A percentile compares a stretch with the other conserved stretches of the same genome.
phyloP scores from a whole-genome alignment of 2,797 vertebrate genomes.

The Dendrocincla fuliginosa region DNA sequence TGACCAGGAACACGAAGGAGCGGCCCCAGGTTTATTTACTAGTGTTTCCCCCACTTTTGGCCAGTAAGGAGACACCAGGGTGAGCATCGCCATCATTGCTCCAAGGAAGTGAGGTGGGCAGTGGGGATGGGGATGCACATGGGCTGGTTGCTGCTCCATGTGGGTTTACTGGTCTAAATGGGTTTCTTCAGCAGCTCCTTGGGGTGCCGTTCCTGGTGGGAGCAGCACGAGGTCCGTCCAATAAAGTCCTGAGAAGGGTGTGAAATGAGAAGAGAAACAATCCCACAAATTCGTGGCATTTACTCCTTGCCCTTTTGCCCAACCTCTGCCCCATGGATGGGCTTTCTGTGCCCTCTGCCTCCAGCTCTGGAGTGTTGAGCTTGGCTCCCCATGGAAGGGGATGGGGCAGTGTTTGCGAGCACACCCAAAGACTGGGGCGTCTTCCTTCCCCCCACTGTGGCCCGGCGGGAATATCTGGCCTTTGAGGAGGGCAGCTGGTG shows the following conservation, averaged over 20 bases:
- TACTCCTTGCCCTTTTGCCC: background rate
- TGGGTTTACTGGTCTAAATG: fast-evolving
- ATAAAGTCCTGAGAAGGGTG: background rate
- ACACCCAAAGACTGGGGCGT: background rate
- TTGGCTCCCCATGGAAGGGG: background rate
- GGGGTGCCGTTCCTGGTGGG: fast-evolving
- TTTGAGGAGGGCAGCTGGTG: background rate
- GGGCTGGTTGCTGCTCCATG: background rate
- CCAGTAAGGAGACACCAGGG: background rate
- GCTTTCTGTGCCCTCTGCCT: background rate
- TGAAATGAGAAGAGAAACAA: background rate
- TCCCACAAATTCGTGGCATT: background rate
- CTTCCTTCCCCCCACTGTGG: background rate
- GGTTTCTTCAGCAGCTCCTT: background rate
- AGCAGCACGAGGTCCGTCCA: background rate
- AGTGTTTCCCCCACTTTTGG: background rate
- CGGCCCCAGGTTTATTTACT: background rate
- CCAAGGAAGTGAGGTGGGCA: background rate
- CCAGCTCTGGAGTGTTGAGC: background rate
- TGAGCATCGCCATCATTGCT: fast-evolving
- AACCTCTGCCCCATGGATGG: background rate
- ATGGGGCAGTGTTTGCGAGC: fast-evolving
- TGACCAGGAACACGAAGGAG: fast-evolving
- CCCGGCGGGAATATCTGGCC: background rate
- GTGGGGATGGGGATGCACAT: background rate